Conservation (phyloP, 2,113 vertebrate genomes). For the Hyperopisus bebe region DNA sequence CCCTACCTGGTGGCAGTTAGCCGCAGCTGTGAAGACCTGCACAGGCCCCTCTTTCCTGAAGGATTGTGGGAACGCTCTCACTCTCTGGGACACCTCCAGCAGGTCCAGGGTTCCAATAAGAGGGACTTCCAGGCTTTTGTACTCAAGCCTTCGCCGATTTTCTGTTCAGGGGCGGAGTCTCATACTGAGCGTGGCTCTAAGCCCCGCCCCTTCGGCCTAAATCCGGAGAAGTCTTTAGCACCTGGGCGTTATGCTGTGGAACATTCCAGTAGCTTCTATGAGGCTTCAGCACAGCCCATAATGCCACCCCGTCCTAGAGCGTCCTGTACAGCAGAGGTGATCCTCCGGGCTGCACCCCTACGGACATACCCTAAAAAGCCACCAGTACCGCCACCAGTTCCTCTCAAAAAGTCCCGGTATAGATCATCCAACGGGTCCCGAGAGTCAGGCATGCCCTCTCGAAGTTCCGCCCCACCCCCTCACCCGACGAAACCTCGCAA, state of each 20-base stretch:
- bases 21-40: conserved; percentile 66
- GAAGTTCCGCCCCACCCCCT: conserved; percentile 46
- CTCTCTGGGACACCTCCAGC: conserved; percentile 68
- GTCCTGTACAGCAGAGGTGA: background rate
- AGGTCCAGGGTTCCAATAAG: conserved; percentile 39
- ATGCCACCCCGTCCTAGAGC: background rate
- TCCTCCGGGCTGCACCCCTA: conserved; percentile 31
- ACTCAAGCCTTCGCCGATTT: background rate
- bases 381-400: conserved; percentile 68
- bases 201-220: background rate
- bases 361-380: conserved; percentile 52
- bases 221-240: background rate
- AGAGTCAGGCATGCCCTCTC: conserved; percentile 34
- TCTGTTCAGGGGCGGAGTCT: background rate
- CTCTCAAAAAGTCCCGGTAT: conserved; percentile 71
- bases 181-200: conserved; percentile 26
- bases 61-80: conserved; percentile 58
- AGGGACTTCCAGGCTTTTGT: conserved; percentile 28
- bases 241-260: background rate
- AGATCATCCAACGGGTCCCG: conserved; percentile 64
- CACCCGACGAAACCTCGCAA: conserved; percentile 55
- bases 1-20: conserved; percentile 58
- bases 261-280: background rate
- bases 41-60: conserved; percentile 36
- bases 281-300: background rate